Evolutionary conservation across 2,113 vertebrate species (phyloP), one percentile per base, ranked within the genome.

Genomic region (Corythornis cristatus): DNA sequence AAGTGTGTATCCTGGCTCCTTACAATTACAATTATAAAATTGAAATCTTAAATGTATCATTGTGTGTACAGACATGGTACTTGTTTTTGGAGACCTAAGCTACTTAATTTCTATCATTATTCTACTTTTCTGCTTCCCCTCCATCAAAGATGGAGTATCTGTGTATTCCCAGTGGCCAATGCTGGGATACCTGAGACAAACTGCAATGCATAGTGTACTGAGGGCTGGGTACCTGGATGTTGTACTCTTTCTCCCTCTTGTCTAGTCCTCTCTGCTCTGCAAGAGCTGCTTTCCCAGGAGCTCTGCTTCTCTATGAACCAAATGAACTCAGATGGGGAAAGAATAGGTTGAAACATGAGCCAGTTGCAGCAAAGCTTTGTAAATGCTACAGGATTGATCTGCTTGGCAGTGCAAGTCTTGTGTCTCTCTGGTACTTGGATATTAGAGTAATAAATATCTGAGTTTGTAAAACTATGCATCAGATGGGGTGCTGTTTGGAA

Each of bases 21-120:
- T 37, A 37, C 11, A 37, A 37, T 37, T 37, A 37, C 37, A 37
- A 37, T 37, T 90, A 54, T 72, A 57, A 68, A 92, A 65, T 67
- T 67, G 25, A 60, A 66, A 70, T 82, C 66, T 50, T 92, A 79
- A 92, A 75, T 93, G 75, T 83, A 86, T 77, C 60, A 15, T 61
- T 88, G 56, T 88, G 18, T 82, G 75, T 89, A 79, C 84, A 90
- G 90, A 84, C 68, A 78, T 3, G 28, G 83, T 75, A 51, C 58
- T 92, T 86, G 70, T 26, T 90, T 94, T 87, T 53, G 51, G 71
- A 92, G 77, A 84, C 86, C 51, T 89, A 89, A 79, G 77, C 73
- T 96, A 93, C 93, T 86, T 57, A 0, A 0, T 6, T 76, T 87
- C 40, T 21, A 7, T 91, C 1, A 0, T 75, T 67, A 2, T 72